A percentile compares a stretch with the other conserved stretches of the same genome.
phyloP scores from a whole-genome alignment of 2,888 invertebrate species.

The Hoplodrina blanda region DNA sequence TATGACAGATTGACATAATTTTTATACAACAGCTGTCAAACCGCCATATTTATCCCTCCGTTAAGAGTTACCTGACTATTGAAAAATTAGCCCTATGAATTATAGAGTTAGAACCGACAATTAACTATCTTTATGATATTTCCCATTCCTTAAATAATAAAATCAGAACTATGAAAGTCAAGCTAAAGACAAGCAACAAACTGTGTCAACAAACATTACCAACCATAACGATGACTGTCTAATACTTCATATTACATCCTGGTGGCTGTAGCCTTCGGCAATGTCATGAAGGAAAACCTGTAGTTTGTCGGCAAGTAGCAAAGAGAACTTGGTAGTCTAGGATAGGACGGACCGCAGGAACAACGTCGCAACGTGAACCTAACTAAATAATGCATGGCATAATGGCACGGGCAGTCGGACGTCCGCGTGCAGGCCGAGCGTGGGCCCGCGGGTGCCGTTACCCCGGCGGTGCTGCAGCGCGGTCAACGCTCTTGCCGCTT shows the following conservation, averaged over 20 bases:
- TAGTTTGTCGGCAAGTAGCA: not conserved
- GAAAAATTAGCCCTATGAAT: too few species aligned
- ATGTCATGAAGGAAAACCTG: not conserved
- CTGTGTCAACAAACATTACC: not conserved
- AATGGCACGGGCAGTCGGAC: slow-evolving; percentile 51
- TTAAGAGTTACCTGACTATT: too few species aligned
- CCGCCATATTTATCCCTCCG: too few species aligned
- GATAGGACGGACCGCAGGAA: not conserved
- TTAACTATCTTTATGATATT: too few species aligned
- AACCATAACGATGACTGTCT: not conserved
- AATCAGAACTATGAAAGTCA: not conserved
- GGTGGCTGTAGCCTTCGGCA: not conserved
- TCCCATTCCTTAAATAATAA: not conserved
- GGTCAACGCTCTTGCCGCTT: slow-evolving; percentile 87
- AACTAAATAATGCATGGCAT: slow-evolving; percentile 48
- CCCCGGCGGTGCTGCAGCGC: slow-evolving; percentile 63
- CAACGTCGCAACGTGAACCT: slow-evolving; percentile 1
- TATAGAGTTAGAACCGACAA: too few species aligned
- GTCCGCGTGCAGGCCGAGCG: slow-evolving; percentile 69
- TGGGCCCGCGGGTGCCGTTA: slow-evolving; percentile 82
- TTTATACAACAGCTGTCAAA: too few species aligned
- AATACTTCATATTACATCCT: not conserved
- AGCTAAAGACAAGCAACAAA: slow-evolving; percentile 4
- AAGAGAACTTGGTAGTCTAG: slow-evolving; percentile 4
- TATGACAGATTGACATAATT: too few species aligned